Evolutionary conservation across 2,797 vertebrate genomes (phyloP), one percentile per base, ranked within the genome.

Genomic region (Tamandua tetradactyla): DNA sequence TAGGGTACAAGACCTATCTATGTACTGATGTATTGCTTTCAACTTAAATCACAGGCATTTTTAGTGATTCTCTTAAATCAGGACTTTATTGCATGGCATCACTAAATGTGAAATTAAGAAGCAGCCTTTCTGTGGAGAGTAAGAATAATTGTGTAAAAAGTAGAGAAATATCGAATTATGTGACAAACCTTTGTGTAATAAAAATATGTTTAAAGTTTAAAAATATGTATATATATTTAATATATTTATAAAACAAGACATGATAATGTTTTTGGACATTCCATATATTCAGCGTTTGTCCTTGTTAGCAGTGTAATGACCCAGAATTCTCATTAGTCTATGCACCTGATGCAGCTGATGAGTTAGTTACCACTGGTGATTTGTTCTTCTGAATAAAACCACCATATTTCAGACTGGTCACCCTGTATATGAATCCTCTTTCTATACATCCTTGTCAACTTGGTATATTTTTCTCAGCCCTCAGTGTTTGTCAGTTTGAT

Each of bases 111-210:
- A 97, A 98, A 96, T 97, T 90, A 94, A 92, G 83, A 97, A 96
- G 95, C 97, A 98, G 98, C 97, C 98, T 96, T 97, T 98, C 96
- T 97, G 97, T 42, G 92, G 93, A 98, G 96, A 92, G 78, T 90
- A 68, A 89, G 76, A 96, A 97, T 94, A 95, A 96, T 94, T 98
- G 96, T 98, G 98, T 98, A 98, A 96, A 94, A 97, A 98, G 52
- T 22, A 22, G 98, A 98, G 94, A 98, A 97, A 94, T 94, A 98
- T 7, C 96, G 97, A 98, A 97, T 98, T 97, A 96, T 98, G 98
- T 98, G 98, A 98, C 93, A 95, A 55, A 97, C 97, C 96, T 98
- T 98, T 98, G 95, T 98, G 98, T 98, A 98, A 98, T 98, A 98
- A 98, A 98, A 97, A 94, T 92, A 97, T 98, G 97, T 97, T 98